Conservation (phyloP, 2,888 invertebrate species). For the Conistra vaccinii region DNA sequence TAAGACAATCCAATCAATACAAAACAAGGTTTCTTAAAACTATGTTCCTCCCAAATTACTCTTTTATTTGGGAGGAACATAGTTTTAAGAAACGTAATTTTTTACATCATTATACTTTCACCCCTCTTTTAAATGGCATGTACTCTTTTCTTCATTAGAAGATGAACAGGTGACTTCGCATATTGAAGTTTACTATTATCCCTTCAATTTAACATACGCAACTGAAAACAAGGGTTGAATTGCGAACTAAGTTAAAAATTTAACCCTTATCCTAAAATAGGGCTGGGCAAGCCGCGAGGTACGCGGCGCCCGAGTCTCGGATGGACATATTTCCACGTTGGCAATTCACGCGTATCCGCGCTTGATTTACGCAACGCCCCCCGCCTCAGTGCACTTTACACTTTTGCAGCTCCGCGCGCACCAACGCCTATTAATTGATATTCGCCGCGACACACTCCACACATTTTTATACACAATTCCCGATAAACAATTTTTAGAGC, state of each 20-base stretch:
- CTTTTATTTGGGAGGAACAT: background rate
- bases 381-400: slow-evolving; percentile 89
- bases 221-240: background rate
- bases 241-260: background rate
- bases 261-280: background rate
- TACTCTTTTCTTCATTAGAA: background rate
- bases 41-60: no score
- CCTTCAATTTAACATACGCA: background rate
- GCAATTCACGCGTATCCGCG: slow-evolving; percentile 82
- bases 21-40: no score
- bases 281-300: background rate
- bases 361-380: slow-evolving; percentile 88
- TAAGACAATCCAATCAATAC: background rate
- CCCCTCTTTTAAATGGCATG: background rate
- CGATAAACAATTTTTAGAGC: slow-evolving; percentile 58
- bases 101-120: background rate
- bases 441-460: slow-evolving; percentile 81
- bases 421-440: slow-evolving; percentile 88
- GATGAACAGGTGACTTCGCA: background rate
- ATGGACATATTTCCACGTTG: slow-evolving; percentile 80
- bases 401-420: slow-evolving; percentile 88
- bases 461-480: slow-evolving; percentile 70
- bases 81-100: background rate
- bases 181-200: background rate
- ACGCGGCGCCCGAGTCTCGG: slow-evolving; percentile 46